Evolutionary conservation across 2,888 invertebrate genomes (phyloP).

Genomic region (Tolmerus cingulatus): DNA sequence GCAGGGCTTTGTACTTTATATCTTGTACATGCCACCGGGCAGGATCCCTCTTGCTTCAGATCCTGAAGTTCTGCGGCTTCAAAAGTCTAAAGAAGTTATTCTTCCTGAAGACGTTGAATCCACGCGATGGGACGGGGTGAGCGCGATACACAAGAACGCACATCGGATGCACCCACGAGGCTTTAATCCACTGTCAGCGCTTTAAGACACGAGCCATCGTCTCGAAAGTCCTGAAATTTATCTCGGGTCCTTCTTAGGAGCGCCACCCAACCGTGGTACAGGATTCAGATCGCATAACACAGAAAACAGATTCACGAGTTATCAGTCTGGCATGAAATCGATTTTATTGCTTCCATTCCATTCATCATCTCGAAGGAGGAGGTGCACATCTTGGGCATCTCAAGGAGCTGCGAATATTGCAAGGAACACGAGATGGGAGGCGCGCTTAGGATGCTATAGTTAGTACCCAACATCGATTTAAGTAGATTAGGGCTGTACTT

Average conservation of each 20-base stretch:
- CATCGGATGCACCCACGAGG: background rate
- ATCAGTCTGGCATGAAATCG: conserved; percentile 44
- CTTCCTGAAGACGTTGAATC: background rate
- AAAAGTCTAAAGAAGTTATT: conserved; percentile 2
- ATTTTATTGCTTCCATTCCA: conserved; percentile 39
- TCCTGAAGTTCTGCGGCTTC: background rate
- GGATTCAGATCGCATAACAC: conserved; percentile 24
- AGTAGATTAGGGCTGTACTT: background rate
- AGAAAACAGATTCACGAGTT: conserved; percentile 22
- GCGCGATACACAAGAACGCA: background rate
- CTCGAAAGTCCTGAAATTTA: background rate
- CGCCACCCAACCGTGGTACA: conserved; percentile 16
- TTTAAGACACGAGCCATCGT: background rate
- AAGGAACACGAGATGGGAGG: conserved; percentile 13
- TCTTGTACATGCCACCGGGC: conserved; percentile 38
- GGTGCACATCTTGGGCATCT: background rate
- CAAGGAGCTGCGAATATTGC: background rate
- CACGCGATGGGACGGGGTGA: background rate
- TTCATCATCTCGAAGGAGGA: conserved; percentile 25
- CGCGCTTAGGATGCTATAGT: background rate
- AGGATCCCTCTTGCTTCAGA: background rate
- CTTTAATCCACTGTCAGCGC: background rate
- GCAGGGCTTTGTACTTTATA: conserved; percentile 45
- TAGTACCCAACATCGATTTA: background rate
- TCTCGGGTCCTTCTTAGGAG: background rate